Evolutionary conservation across 2,797 vertebrate genomes (phyloP), one percentile per base, ranked within the genome.

Genomic region (Pygocentrus nattereri): DNA sequence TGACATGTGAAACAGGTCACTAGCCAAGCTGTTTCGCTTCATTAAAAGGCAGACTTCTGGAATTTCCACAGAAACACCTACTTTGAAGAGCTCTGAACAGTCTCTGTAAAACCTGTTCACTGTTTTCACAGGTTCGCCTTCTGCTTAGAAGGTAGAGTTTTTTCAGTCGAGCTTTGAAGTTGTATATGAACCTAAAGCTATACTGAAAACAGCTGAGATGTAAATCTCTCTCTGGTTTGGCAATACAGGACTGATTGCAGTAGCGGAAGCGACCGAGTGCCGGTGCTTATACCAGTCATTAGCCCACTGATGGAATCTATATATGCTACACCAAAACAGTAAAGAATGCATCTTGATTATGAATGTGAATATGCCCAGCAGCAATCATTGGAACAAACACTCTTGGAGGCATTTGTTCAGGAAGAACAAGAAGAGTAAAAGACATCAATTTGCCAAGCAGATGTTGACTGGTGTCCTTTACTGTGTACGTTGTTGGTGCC

Each of bases 21-120:
- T 85, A 86, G 74, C 82, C 78, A 85, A 89, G 88, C 73, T 87
- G 7, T 90, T 84, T 31, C 15, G 27, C 18, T 91, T 87, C 85
- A 86, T 87, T n/a, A 69, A 89, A 78, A 84, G 78, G 85, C 76
- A 87, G 86, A 88, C 80, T 85, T 89, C 72, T 88, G 93, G 92
- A 91, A 93, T 93, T 93, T 95, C 92, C 92, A 93, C 70, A 80
- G 92, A 94, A 94, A 90, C 90, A 93, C 91, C 88, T 91, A 90
- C 91, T 92, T 92, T 91, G 79, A 89, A 87, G 86, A 83, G 88
- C 72, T 88, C 83, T 90, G 76, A 87, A 85, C 88, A 87, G 87
- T 84, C 19, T 44, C n/a, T 49, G 76, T 83, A 84, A 91, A 91
- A 90, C 75, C 89, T 83, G 31, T 83, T 65, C 12, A 8, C 52